Evolutionary conservation across 2,797 vertebrate species (phyloP).

Genomic region (Muraenolepis orangiensis): DNA sequence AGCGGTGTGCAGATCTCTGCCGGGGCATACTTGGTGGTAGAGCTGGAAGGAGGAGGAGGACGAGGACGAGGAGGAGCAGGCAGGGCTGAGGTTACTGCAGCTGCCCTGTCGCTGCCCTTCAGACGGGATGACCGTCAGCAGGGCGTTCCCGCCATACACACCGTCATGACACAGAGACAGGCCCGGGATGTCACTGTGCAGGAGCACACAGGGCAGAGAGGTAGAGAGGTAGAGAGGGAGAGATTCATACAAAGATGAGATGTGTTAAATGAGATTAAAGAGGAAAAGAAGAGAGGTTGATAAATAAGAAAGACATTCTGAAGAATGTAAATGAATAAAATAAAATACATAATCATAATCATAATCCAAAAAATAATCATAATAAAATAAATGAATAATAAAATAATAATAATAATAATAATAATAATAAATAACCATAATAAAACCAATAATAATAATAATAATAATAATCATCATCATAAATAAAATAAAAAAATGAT

Average conservation of each 20-base stretch:
- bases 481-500: not conserved
- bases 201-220: not conserved
- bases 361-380: too few species aligned
- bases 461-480: too few species aligned
- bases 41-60: conserved; percentile 71
- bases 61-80: conserved; percentile 68
- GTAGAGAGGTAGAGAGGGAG: not conserved
- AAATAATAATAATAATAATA: too few species aligned
- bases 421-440: too few species aligned
- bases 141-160: conserved; percentile 50
- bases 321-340: not conserved
- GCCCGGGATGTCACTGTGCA: conserved; percentile 69
- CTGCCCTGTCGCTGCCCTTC: conserved; percentile 66
- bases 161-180: conserved; percentile 74
- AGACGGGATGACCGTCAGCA: conserved; percentile 55
- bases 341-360: not conserved
- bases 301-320: not conserved
- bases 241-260: not conserved
- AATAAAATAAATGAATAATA: too few species aligned
- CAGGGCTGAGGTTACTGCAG: conserved; percentile 67
- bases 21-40: conserved; percentile 66
- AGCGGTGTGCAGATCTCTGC: conserved; percentile 12
- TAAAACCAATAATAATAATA: too few species aligned
- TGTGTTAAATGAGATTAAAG: not conserved
- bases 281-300: conserved; percentile 1